Percentiles rank a stretch among this genome's conserved stretches.
Evolutionary conservation across 2,113 vertebrate species (phyloP).

Genomic region (Sturnus vulgaris): DNA sequence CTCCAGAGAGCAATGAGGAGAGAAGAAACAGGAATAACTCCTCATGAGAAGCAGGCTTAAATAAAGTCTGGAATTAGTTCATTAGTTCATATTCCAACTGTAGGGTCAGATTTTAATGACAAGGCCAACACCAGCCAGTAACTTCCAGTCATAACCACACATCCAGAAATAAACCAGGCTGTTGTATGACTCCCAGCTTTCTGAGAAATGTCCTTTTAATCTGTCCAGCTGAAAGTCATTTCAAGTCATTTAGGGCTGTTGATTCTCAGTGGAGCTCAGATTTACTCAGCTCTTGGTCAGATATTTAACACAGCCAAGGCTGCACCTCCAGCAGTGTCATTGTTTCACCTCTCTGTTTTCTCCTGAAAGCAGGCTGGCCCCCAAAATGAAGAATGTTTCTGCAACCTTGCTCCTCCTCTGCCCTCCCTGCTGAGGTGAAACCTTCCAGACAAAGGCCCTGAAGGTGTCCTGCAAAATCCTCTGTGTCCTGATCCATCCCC

Average conservation of each 20-base stretch:
- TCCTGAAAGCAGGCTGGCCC: neutral
- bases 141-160: slow-evolving; percentile 31
- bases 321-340: neutral
- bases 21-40: neutral
- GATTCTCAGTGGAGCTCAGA: neutral
- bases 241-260: neutral
- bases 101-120: slow-evolving; percentile 34
- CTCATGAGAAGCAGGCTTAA: neutral
- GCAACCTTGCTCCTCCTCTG: neutral
- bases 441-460: no score
- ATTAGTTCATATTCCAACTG: neutral
- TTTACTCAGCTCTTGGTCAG: neutral
- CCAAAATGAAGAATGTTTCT: neutral
- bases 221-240: neutral
- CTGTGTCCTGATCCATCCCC: no score
- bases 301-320: neutral
- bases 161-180: slow-evolving; percentile 11
- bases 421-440: neutral
- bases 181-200: neutral
- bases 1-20: neutral
- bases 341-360: neutral
- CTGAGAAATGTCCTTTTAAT: slow-evolving; percentile 11
- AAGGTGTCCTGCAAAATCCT: neutral
- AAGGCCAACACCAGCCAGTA: slow-evolving; percentile 31
- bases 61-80: slow-evolving; percentile 25